phyloP scores from a whole-genome alignment of 1,140 invertebrate genomes.

The Microplitis mediator region DNA sequence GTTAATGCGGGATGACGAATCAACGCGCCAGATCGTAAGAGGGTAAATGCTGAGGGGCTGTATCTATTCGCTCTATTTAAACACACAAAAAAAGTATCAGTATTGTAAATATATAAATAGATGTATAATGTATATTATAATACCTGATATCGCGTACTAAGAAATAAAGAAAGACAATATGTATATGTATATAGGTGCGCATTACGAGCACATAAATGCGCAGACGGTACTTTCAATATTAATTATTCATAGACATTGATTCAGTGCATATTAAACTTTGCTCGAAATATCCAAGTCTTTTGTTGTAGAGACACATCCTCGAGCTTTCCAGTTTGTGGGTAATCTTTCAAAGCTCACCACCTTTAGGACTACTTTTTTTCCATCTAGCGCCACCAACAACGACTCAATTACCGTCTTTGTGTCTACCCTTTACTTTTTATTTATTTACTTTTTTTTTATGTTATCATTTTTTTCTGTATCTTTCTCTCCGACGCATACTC shows the following conservation, averaged over 20 bases:
- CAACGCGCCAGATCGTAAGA: background rate
- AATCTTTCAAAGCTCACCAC: constrained; percentile 22
- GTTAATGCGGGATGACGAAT: constrained; percentile 31
- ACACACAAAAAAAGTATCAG: background rate
- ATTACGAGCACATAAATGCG: background rate
- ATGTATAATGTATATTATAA: no score
- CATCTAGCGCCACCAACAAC: constrained; percentile 7
- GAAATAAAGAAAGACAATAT: background rate
- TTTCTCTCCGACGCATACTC: background rate
- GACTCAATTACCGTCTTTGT: constrained; percentile 11
- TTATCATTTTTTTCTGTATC: background rate
- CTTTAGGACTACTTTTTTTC: constrained; percentile 1
- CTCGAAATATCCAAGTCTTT: constrained; percentile 3
- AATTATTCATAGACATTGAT: constrained; percentile 27
- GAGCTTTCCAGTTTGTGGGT: constrained; percentile 5
- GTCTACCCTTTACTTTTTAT: constrained; percentile 3
- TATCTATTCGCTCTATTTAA: background rate
- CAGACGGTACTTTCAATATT: constrained; percentile 1
- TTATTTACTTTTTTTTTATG: background rate
- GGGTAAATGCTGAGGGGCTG: background rate
- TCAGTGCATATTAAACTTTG: constrained; percentile 23
- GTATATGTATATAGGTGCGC: background rate
- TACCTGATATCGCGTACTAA: background rate
- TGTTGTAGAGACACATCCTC: constrained; percentile 3
- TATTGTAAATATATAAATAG: background rate